phyloP scores from a whole-genome alignment of 2,113 vertebrate genomes.

The Mastomys coucha region DNA sequence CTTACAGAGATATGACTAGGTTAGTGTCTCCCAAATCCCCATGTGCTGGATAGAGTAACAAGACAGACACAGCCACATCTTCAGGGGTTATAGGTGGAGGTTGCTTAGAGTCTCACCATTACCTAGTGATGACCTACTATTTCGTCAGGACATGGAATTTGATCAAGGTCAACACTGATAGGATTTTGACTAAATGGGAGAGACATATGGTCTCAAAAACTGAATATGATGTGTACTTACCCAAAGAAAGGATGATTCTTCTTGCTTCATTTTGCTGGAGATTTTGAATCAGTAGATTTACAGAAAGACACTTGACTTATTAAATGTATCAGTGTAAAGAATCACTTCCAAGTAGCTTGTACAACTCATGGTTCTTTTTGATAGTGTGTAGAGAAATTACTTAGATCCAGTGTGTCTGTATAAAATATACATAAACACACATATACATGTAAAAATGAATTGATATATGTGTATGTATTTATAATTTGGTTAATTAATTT shows the following conservation, averaged over 20 bases:
- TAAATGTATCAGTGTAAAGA: background rate
- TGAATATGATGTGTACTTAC: background rate
- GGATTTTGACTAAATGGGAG: background rate
- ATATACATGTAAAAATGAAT: background rate
- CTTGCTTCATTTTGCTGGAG: background rate
- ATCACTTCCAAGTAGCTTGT: background rate
- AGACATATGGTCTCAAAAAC: background rate
- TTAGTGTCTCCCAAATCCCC: background rate
- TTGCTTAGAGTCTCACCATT: background rate
- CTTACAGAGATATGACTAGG: background rate
- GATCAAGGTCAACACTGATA: background rate
- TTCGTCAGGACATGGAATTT: background rate
- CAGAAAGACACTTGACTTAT: background rate
- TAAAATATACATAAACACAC: background rate
- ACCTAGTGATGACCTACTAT: background rate
- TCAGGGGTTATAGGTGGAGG: background rate
- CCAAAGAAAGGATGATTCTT: background rate
- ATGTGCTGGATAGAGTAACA: background rate
- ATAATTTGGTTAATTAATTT: too few relatives aligned
- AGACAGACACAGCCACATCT: background rate
- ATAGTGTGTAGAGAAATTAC: too few relatives aligned
- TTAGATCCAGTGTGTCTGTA: too few relatives aligned
- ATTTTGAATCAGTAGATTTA: background rate
- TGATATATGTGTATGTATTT: background rate
- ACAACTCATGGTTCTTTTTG: background rate